Evolutionary conservation across 2,113 vertebrate genomes (phyloP).

Genomic region (Tragelaphus strepsiceros): DNA sequence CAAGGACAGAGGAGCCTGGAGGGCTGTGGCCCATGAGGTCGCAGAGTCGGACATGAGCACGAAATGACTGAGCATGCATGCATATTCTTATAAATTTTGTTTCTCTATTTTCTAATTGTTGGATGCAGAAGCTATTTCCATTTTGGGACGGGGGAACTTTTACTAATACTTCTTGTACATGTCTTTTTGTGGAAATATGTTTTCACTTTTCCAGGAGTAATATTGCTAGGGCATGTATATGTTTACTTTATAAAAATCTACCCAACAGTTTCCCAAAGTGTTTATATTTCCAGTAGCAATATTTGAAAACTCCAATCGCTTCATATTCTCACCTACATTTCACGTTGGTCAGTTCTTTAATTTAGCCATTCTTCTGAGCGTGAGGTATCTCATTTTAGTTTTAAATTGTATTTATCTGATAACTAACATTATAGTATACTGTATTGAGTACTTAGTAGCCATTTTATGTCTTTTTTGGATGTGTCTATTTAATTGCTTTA

Average conservation of each 20-base stretch:
- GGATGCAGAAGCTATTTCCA: neutral
- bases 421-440: neutral
- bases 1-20: neutral
- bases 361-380: neutral
- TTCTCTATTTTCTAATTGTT: neutral
- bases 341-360: neutral
- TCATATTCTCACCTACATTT: neutral
- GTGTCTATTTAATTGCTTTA: neutral
- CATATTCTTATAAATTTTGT: neutral
- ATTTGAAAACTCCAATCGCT: neutral
- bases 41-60: fast-evolving
- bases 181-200: neutral
- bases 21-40: neutral
- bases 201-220: neutral
- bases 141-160: neutral
- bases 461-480: neutral
- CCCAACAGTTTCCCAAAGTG: neutral
- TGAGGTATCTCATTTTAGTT: neutral
- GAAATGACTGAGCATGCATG: neutral
- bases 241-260: neutral
- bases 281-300: neutral
- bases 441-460: neutral
- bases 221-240: neutral
- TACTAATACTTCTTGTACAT: neutral
- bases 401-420: neutral